These are phyloP conservation scores for Leucania comma DNA, from an alignment of 2,888 invertebrate species.

Conservation along the genomic window DNA sequence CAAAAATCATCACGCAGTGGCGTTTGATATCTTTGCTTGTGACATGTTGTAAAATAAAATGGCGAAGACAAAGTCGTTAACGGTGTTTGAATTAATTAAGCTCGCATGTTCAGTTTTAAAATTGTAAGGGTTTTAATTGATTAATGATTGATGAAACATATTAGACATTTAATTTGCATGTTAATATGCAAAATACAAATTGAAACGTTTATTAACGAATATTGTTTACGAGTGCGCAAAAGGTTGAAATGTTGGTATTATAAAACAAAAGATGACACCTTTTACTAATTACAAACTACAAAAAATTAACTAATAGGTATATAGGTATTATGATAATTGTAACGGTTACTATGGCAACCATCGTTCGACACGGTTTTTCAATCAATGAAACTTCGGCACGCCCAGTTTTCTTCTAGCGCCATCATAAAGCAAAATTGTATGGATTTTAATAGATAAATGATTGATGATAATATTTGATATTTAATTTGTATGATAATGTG, in stretches of 20 bases:
- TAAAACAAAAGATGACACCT: too few species aligned
- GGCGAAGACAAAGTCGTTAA: slow-evolving; percentile 2
- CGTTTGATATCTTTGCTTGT: too few species aligned
- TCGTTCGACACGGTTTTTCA: slow-evolving; percentile 24
- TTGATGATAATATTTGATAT: slow-evolving; percentile 45
- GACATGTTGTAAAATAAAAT: slow-evolving; percentile 33
- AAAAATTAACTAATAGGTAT: too few species aligned
- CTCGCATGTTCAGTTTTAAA: slow-evolving; percentile 6
- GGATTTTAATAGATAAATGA: slow-evolving; percentile 45
- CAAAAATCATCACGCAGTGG: slow-evolving; percentile 52
- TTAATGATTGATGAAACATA: too few species aligned
- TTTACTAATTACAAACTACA: too few species aligned
- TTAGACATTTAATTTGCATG: slow-evolving; percentile 26
- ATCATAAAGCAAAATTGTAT: slow-evolving; percentile 8
- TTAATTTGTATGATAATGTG: slow-evolving; percentile 25
- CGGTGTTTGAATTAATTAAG: slow-evolving; percentile 48
- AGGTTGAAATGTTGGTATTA: too few species aligned
- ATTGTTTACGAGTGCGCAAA: not conserved
- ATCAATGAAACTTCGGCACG: slow-evolving; percentile 42
- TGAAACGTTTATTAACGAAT: slow-evolving; percentile 4
- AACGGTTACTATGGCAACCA: too few species aligned
- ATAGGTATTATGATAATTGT: too few species aligned
- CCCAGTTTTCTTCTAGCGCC: not conserved
- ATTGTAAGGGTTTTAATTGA: too few species aligned
- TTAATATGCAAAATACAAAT: slow-evolving; percentile 14